Base-by-base conservation (phyloP, 92 coral and sea anemone species). In the Blastomussa wellsi region DNA sequence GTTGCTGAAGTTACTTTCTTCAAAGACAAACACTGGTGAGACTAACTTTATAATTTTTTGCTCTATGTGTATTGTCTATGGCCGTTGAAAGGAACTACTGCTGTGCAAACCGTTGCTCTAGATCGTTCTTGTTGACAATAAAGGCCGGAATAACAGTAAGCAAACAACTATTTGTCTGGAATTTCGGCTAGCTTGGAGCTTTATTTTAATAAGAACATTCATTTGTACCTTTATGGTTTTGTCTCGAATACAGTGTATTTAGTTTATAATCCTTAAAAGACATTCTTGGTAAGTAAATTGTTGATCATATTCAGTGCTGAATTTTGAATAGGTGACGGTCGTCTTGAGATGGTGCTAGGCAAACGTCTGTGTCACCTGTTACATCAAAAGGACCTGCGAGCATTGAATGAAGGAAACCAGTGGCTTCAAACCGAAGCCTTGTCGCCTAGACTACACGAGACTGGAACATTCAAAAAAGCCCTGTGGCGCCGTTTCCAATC, bases 391-490 rank as follows among this genome's bases (percentile, higher is more conserved):
- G 93, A 94, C 24, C 90, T 66, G 78, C 69, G 39, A 51, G 26
- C 79, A 28, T 62, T 73, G 10, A 73, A 66, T 16, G 79, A 44
- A 67, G 94, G 88, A 57, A 76, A 44, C 24, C 51, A 90, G 26
- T 94, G 98, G 98, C 80, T 92, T 39, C 88, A 64, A 44, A 53
- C 65, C 9, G 98, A 92, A 51, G 98, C 95, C 26, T 65, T 90
- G 32, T 86, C 82, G 42, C 88, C 85, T 2, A 80, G 76, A 41
- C 72, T 90, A 36, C 91, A 92, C 11, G 98, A 94, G 71, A 88
- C 87, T 32, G 95, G 98, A 37, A 94, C 95, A 36, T 94, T 92
- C 72, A 87, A 92, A 66, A 94, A 92, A 77, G 98, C 95, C 26
- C 82, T 90, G 36, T 91, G 90, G 94, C 89, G 83, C 49, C 89